These are phyloP conservation scores for Glossophaga mutica DNA, from an alignment of 2,797 vertebrate species.

Conservation along the genomic window DNA sequence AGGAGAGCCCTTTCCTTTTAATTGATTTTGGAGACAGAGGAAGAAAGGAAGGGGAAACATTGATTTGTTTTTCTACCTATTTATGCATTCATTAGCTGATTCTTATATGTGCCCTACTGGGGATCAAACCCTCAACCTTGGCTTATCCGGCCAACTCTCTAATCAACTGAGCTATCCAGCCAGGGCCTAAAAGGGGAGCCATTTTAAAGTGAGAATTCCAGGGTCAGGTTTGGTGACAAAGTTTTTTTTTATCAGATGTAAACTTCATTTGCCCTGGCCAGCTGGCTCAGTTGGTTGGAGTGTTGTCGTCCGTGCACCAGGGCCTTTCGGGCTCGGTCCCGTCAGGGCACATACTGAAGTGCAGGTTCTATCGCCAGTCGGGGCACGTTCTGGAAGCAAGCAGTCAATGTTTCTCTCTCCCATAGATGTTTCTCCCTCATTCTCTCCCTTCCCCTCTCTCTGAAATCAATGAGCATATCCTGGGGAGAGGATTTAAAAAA, in stretches of 20 bases:
- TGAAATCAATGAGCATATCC: not conserved
- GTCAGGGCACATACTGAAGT: too few relatives aligned
- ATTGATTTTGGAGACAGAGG: not conserved
- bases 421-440: not conserved
- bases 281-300: not conserved
- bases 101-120: not conserved
- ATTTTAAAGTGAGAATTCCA: not conserved
- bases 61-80: not conserved
- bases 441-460: not conserved
- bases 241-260: not conserved
- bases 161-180: not conserved
- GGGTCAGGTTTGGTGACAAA: not conserved
- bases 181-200: not conserved
- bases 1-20: not conserved
- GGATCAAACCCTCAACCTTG: not conserved
- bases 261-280: not conserved
- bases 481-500: not conserved
- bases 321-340: not conserved
- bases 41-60: not conserved
- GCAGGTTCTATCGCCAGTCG: too few relatives aligned
- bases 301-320: not conserved
- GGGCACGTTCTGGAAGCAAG: not conserved
- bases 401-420: not conserved
- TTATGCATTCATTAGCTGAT: not conserved
- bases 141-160: not conserved